Evolutionary conservation across 2,113 vertebrate species (phyloP), one percentile per base, ranked within the genome.

Genomic region (Saguinus midas): DNA sequence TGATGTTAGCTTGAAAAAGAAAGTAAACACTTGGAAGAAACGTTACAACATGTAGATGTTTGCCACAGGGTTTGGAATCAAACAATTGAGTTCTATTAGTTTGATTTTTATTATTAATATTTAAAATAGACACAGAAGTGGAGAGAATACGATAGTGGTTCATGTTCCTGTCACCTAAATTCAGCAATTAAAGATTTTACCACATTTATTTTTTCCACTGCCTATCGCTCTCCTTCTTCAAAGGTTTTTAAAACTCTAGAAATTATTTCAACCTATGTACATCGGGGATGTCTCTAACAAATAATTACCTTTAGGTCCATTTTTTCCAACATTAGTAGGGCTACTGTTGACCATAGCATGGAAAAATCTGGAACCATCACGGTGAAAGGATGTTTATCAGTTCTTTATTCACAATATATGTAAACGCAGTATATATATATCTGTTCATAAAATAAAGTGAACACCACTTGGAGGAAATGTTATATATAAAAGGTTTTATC

Each of bases 241-340:
- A 80, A 90, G 48, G 8, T 61, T 96, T 96, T 35, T 68, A 84
- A 95, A 61, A 94, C 79, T 45, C 32, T 75, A 89, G 73, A 73
- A 91, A 37, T 83, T n/a, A 5, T 89, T 95, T 76, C 6, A 23
- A 21, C 6, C 27, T 57, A 0, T 85, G 3, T 93, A 79, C 21
- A 73, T 88, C 10, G 5, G 5, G 8, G 55, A 5, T 96, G 35
- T 72, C 27, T 80, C n/a, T 81, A 81, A 70, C 61, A 58, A n/a
- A 52, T 37, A 35, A 13, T 61, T 86, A 89, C 66, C 13, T 95
- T 82, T 83, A 78, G 17, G 17, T 78, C 29, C 21, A 3, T 89
- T 70, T 75, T 90, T 57, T 93, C 92, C 75, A 72, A 72, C 27
- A 27, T 80, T 90, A 90, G 29, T 87, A 37, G 52, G n/a, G 70